Evolutionary conservation across 1,140 invertebrate species (phyloP), one percentile per base, ranked within the genome.

Genomic region (Phenacoccus solenopsis): DNA sequence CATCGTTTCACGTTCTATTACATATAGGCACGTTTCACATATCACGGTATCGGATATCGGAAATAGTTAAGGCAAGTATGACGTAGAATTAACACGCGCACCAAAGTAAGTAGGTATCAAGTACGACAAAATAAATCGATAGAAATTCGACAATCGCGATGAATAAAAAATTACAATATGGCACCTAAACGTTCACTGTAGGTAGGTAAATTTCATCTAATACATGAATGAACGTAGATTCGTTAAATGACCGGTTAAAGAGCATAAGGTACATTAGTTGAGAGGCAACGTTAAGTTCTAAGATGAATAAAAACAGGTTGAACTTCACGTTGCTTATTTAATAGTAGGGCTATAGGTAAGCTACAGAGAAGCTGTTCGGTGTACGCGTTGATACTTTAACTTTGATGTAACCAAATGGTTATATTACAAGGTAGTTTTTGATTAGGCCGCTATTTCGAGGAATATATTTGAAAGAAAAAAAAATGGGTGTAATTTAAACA

Each of bases 271-370:
- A 49, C 30, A 32, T 32, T 32, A 32, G 5, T 32, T 32, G 5
- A 32, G 38, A 49, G 12, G 30, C 30, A 2, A 16, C 16, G 38
- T 49, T 49, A 9, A 49, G 16, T 4, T 49, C 20, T 49, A 16
- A n/a, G n/a, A 49, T 49, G 38, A 49, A 49, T 49, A 49, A 49
- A 49, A 49, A 49, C 38, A 49, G 38, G 38, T 49, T 49, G 38
- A 49, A 49, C 38, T 49, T 49, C 38, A 49, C 38, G 20, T 49
- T 49, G 38, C 5, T n/a, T 10, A 49, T 49, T 49, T 49, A 49
- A 49, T 49, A 49, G 38, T 49, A 49, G 38, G 38, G 38, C 20
- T 49, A 49, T 16, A 16, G 12, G 20, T n/a, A 49, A 4, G 20
- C 5, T 32, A 5, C 30, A 32, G 38, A 10, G 13, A 49, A 49